phyloP scores from a whole-genome alignment of 2,113 vertebrate genomes.

The Lasiurus borealis region DNA sequence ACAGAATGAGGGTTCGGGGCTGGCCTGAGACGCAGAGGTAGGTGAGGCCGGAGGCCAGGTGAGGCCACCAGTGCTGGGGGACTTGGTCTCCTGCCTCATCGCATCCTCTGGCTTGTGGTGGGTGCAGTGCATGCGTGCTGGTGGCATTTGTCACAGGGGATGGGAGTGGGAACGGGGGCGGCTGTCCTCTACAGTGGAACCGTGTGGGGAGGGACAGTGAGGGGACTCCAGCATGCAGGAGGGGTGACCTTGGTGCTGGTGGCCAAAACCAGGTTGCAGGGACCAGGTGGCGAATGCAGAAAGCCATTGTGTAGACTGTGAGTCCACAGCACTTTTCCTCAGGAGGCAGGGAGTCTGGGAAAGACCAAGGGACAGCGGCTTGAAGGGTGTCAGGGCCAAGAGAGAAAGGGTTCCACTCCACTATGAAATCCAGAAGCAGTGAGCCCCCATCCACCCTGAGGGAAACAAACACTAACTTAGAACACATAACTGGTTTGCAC shows the following conservation, averaged over 20 bases:
- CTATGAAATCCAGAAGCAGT: accelerated
- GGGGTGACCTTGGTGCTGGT: not conserved
- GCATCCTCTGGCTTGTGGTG: not conserved
- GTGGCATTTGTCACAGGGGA: not conserved
- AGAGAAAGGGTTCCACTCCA: not conserved
- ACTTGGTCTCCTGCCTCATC: not conserved
- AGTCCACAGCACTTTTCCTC: not conserved
- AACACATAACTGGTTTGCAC: not conserved
- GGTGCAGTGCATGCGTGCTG: not conserved
- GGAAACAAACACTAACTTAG: accelerated
- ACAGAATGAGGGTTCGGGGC: not conserved
- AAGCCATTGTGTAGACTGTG: not conserved
- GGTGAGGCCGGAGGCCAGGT: not conserved
- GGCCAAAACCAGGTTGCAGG: not conserved
- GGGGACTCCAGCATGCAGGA: not conserved
- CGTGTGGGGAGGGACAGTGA: not conserved
- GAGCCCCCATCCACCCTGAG: no score
- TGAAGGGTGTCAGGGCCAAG: not conserved
- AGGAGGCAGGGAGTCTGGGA: not conserved
- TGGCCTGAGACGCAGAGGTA: not conserved
- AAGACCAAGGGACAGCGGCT: not conserved
- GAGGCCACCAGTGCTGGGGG: not conserved
- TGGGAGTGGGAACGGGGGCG: accelerated
- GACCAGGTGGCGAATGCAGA: not conserved
- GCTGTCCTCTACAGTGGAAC: not conserved